These are phyloP conservation scores for Sipunculus nudus DNA, from an alignment of 2,888 invertebrate genomes.

Conservation along the genomic window DNA sequence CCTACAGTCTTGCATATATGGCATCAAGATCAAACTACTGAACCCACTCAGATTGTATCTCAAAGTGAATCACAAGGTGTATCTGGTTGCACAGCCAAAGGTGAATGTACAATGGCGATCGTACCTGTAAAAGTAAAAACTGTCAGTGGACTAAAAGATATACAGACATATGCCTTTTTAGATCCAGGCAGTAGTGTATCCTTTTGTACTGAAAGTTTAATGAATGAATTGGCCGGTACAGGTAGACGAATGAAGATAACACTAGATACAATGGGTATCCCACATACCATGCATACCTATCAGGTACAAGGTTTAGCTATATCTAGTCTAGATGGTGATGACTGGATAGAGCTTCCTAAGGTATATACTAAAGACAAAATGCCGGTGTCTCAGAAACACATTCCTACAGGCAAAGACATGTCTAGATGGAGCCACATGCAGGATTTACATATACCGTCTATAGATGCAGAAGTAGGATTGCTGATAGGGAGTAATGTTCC, in stretches of 20 bases:
- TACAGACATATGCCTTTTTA: background rate
- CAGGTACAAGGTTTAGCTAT: background rate
- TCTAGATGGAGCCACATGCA: background rate
- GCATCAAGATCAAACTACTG: too few relatives aligned
- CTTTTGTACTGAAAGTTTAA: background rate
- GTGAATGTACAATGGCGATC: background rate
- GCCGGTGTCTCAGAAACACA: background rate
- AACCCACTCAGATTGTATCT: background rate
- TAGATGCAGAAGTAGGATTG: background rate
- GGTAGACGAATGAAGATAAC: background rate
- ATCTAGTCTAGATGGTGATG: background rate
- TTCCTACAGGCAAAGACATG: background rate
- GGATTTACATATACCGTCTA: background rate
- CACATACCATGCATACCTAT: background rate
- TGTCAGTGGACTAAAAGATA: background rate
- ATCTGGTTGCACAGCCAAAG: background rate
- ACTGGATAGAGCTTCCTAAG: background rate
- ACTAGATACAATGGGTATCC: background rate
- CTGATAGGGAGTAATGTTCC: background rate
- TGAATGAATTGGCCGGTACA: background rate
- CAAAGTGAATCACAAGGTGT: background rate
- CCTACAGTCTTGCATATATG: constrained; percentile 12
- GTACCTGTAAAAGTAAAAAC: background rate
- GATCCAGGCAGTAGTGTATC: background rate
- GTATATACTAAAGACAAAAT: background rate